Evolutionary conservation across 2,113 vertebrate genomes (phyloP), one percentile per base, ranked within the genome.

Genomic region (Gadus chalcogrammus): DNA sequence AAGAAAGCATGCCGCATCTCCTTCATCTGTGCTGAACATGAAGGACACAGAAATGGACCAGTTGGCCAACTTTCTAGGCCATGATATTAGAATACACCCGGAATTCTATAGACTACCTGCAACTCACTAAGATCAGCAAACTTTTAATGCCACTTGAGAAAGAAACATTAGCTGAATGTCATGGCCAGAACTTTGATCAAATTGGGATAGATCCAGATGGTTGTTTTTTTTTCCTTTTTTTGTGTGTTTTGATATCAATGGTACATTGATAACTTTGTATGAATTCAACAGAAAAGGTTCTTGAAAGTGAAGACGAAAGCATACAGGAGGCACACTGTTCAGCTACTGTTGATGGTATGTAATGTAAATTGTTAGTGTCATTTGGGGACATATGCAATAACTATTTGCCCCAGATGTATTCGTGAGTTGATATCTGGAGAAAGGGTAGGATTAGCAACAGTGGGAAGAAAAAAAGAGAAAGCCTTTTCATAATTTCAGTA

Each of bases 271-370:
- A 20, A 20, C 20, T 20, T 38, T 38, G 35, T 27, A 24, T 65
- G 53, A 52, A 15, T 67, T 27, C 15, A 3, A n/a, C 67, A 73
- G 67, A 70, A 70, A 78, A 63, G 3, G 20, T 20, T 20, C 20
- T 20, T 20, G 20, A 20, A 20, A 20, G 20, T 20, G 20, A 20
- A 20, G 20, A 27, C 69, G 61, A 12, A 42, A 62, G 53, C 64
- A 15, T 20, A 76, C 0, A 13, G 24, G 22, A 18, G 20, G 18
- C 22, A 35, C 2, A 55, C 5, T 38, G 35, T 42, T 61, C 62
- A 65, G 60, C 20, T 79, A 4, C 64, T 70, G 74, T 42, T 65
- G 65, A 68, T 71, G 72, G 68, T 78, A 68, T 53, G 27, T 59
- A 48, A 24, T 71, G 61, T 64, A 35, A 61, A 22, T 52, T 38